Percentiles rank a stretch among this genome's conserved stretches.
These are phyloP conservation scores for Vanessa atalanta DNA, from an alignment of 1,140 invertebrate species.

Conservation along the genomic window DNA sequence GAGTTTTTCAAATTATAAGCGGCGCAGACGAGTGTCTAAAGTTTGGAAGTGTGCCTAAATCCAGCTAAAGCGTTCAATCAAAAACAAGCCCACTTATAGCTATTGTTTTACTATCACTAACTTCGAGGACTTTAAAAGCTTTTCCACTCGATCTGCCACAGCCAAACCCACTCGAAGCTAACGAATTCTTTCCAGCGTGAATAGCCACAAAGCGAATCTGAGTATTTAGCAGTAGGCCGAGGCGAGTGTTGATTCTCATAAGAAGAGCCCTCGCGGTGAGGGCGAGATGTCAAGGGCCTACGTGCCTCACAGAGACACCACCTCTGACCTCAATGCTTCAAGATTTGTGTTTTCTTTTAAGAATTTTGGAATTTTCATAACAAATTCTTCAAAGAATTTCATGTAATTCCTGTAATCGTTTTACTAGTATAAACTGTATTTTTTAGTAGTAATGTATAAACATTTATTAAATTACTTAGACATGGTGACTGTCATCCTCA, in stretches of 20 bases:
- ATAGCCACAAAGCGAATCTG: slow-evolving; percentile 38
- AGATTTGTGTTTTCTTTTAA: slow-evolving; percentile 32
- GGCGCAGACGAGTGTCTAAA: not conserved
- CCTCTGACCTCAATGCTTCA: slow-evolving; percentile 41
- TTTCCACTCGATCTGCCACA: slow-evolving; percentile 26
- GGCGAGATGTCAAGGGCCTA: slow-evolving; percentile 48
- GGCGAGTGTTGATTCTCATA: slow-evolving; percentile 41
- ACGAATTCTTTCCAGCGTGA: slow-evolving; percentile 29
- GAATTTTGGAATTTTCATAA: slow-evolving; percentile 26
- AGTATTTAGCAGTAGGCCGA: slow-evolving; percentile 40
- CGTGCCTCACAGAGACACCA: slow-evolving; percentile 39
- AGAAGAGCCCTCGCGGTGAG: slow-evolving; percentile 41
- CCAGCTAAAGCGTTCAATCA: slow-evolving; percentile 12
- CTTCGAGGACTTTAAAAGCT: slow-evolving; percentile 23
- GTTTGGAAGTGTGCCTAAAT: slow-evolving; percentile 11
- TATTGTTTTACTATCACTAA: slow-evolving; percentile 30
- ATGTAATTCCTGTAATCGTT: no score
- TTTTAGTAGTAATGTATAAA: no score
- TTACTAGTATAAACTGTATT: no score
- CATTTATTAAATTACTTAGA: no score
- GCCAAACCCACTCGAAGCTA: slow-evolving; percentile 24
- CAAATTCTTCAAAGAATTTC: slow-evolving; percentile 1
- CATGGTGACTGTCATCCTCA: no score
- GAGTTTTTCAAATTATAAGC: not conserved
- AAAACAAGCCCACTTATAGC: slow-evolving; percentile 8